Evolutionary conservation across 2,797 vertebrate species (phyloP), one percentile per base, ranked within the genome.

Genomic region (Sciurus carolinensis): DNA sequence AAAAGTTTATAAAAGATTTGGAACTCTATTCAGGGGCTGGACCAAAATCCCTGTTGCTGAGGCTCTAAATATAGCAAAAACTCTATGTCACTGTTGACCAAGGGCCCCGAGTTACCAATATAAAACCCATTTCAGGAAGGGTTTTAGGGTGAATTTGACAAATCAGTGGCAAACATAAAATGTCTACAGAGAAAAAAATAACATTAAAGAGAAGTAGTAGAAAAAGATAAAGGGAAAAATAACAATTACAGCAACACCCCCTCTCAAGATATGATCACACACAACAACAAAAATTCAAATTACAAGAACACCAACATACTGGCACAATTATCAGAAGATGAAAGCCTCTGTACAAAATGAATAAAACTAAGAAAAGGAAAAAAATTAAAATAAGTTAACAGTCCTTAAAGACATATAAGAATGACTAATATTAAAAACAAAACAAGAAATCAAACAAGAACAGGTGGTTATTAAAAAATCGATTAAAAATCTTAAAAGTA

Each of bases 111-210:
- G 3, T 44, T 85, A 93, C n/a, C 42, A 81, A 93, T 26, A 92
- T 59, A 81, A 90, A 94, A 80, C n/a, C 54, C 59, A 88, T 62
- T 81, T 84, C 44, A 85, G 10, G 4, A 39, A 64, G 8, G 30
- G 9, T 5, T 69, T 5, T 22, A 52, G 15, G 7, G 10, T 67
- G 36, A 79, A 4, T 9, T 15, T 87, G n/a, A 87, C 36, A 84
- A 83, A 50, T 87, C 13, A 86, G 42, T 73, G 17, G 30, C 42
- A 91, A 89, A 4, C 13, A 75, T 22, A 84, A 92, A 76, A 94
- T 87, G 80, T 97, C n/a, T 91, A 57, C 1, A 95, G 26, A 77
- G 30, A 67, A 89, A 95, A 82, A 50, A 15, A 52, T 52, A 52
- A 9, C 11, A 81, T 75, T 67, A 73, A 30, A 83, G 7, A 94